These are phyloP conservation scores for Crypturellus undulatus DNA, from an alignment of 2,113 vertebrate species.

Conservation along the genomic window DNA sequence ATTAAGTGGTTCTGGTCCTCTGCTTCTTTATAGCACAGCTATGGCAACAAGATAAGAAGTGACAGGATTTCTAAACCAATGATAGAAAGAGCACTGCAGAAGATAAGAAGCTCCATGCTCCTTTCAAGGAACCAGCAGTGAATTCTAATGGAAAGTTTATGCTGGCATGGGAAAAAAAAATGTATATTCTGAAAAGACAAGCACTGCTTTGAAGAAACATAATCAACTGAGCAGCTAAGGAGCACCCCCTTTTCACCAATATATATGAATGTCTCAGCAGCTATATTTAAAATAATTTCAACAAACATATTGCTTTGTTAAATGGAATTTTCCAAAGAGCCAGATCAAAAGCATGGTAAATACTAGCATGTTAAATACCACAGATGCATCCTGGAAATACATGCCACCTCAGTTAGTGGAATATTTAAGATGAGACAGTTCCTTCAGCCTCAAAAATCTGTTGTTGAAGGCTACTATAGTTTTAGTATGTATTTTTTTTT, in stretches of 20 bases:
- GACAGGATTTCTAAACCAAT: conserved; percentile 34
- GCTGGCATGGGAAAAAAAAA: conserved; percentile 31
- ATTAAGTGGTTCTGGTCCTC: conserved; percentile 26
- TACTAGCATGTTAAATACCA: background rate
- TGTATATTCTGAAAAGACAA: conserved; percentile 29
- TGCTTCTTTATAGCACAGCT: background rate
- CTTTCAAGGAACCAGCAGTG: background rate
- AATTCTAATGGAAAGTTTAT: conserved; percentile 34
- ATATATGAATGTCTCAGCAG: background rate
- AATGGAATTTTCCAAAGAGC: background rate
- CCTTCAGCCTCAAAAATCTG: background rate
- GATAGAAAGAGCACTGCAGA: background rate
- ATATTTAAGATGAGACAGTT: background rate
- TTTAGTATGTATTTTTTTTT: background rate
- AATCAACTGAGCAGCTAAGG: background rate
- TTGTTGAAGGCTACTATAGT: background rate
- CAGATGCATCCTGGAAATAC: background rate
- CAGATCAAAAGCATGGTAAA: background rate
- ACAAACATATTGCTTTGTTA: background rate
- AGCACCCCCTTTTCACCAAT: background rate
- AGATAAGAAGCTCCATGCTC: background rate
- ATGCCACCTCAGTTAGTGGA: accelerated
- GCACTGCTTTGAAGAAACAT: background rate
- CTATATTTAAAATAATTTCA: background rate
- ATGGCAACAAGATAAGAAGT: conserved; percentile 43